These are phyloP conservation scores for Heliconius eleuchia DNA, from an alignment of 1,140 invertebrate species.

Conservation along the genomic window DNA sequence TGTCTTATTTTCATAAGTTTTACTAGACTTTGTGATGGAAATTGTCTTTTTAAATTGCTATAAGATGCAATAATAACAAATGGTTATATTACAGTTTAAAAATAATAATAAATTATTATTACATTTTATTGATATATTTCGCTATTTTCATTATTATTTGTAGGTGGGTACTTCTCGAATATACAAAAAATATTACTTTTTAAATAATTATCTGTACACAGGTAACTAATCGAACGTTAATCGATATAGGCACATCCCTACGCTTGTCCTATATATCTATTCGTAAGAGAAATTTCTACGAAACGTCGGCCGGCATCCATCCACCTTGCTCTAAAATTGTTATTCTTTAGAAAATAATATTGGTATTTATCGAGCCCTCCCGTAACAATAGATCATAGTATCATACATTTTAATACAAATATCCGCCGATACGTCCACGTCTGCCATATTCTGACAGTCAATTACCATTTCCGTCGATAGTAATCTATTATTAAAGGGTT, in stretches of 20 bases:
- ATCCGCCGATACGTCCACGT: constrained; percentile 26
- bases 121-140: too few relatives aligned
- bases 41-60: background rate
- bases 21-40: background rate
- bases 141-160: too few relatives aligned
- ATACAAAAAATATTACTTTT: too few relatives aligned
- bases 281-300: constrained; percentile 10
- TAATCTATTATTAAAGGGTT: background rate
- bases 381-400: background rate
- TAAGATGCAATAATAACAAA: background rate
- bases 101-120: background rate
- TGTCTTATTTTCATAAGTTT: constrained; percentile 12
- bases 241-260: background rate
- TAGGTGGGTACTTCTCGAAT: too few relatives aligned
- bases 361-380: background rate
- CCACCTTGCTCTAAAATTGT: background rate
- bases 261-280: background rate
- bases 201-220: too few relatives aligned
- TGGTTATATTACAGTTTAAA: background rate
- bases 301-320: constrained; percentile 7
- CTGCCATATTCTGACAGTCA: constrained; percentile 14
- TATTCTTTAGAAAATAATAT: constrained; percentile 16
- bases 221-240: background rate
- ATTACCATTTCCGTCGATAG: constrained; percentile 28
- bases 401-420: constrained; percentile 21